Base-by-base conservation (phyloP, 2,113 vertebrate genomes). In the Suricata suricatta region DNA sequence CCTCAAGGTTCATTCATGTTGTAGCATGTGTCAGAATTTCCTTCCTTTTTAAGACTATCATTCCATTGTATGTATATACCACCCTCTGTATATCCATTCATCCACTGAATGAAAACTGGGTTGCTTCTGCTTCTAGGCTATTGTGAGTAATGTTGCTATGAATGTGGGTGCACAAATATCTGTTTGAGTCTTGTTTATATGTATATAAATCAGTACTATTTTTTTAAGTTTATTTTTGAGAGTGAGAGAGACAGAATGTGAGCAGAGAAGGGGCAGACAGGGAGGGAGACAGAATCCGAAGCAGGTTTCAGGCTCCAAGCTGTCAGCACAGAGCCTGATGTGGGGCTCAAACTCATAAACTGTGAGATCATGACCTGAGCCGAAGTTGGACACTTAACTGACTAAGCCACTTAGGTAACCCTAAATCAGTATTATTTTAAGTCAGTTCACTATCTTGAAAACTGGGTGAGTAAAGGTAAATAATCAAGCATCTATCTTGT, bases 381-480 rank as follows among this genome's bases (percentile, higher is more conserved):
- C 19, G 7, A 57, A 57, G 54, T 16, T 57, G 54, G 7, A 57
- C 19, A 57, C 54, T 57, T 57, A 57, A 57, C 15, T 21, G 19
- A 57, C 54, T 57, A 19, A 57, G 19, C 16, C 54, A 57, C 19
- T 19, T 6, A 57, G 19, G 54, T 7, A 23, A 19, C 54, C 54
- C 54, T 57, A 88, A 33, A 86, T 44, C 7, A 12, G 4, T 68
- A 14, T 5, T 88, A 17, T 60, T 80, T 94, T 71, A 76, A 95
- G 14, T 57, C 76, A 89, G 89, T 76, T 82, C 81, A 82, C 85
- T 82, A 81, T 44, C 50, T 81, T 88, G 41, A 97, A 95, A 92
- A 54, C 1, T 93, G 29, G 27, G 23, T 76, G 90, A 90, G 17
- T 82, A 72, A 97, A 77, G 93, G 60, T 17, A 93, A 96, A 89